Evolutionary conservation across 2,113 vertebrate genomes (phyloP).

Genomic region (Pangasianodon hypophthalmus): DNA sequence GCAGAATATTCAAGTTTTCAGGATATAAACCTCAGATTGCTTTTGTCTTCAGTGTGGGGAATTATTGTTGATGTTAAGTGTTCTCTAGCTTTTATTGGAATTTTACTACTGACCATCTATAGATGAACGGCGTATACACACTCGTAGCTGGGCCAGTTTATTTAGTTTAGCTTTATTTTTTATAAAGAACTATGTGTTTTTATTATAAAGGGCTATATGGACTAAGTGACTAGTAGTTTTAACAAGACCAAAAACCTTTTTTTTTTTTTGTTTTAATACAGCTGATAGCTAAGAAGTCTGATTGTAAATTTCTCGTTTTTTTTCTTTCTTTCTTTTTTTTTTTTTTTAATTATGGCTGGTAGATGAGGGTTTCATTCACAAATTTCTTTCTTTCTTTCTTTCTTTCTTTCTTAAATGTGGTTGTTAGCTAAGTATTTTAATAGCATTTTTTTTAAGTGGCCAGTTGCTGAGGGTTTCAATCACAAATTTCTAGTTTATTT

Average conservation of each 20-base stretch:
- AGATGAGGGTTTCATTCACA: background rate
- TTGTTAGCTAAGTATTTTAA: background rate
- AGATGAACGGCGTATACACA: background rate
- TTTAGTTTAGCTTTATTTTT: background rate
- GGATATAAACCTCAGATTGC: background rate
- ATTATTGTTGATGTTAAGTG: background rate
- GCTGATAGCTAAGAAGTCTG: too few relatives aligned
- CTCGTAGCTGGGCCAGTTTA: background rate
- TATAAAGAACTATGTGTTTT: background rate
- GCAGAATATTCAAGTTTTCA: background rate
- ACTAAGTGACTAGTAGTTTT: background rate
- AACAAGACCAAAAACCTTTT: background rate
- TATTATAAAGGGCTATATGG: background rate
- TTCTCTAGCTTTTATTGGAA: background rate
- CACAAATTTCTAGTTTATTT: background rate
- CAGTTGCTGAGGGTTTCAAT: background rate
- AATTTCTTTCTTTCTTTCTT: background rate
- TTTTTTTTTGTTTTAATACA: background rate
- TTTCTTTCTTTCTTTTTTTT: background rate
- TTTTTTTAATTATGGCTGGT: background rate
- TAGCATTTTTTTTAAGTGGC: background rate
- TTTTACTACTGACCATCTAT: conserved; percentile 31
- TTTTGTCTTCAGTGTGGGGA: background rate
- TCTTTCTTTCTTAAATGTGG: background rate
- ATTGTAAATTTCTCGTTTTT: background rate